Evolutionary conservation across 2,113 vertebrate genomes (phyloP).

Genomic region (Vombatus ursinus): DNA sequence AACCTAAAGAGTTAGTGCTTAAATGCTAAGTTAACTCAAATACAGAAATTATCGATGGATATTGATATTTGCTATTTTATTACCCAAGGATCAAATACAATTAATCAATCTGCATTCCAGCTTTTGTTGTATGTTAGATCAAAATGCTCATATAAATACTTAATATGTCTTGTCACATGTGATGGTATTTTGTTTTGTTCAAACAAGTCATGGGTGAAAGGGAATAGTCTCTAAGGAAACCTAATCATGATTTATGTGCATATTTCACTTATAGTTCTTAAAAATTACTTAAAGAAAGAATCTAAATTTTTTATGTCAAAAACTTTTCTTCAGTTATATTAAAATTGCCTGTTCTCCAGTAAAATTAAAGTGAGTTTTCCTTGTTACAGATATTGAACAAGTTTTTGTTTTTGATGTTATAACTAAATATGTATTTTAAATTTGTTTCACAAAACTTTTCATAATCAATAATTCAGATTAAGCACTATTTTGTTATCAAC

Average conservation of each 20-base stretch:
- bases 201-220: not conserved
- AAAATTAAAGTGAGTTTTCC: constrained; percentile 1
- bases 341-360: not conserved
- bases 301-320: not conserved
- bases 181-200: constrained; percentile 20
- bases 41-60: not conserved
- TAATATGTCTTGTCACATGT: not conserved
- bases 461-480: not conserved
- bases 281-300: constrained; percentile 1
- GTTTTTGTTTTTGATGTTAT: not conserved
- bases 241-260: not conserved
- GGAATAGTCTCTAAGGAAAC: not conserved
- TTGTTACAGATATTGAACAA: not conserved
- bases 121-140: constrained; percentile 19
- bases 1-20: not conserved
- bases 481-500: not conserved
- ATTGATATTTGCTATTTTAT: constrained; percentile 10
- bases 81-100: constrained; percentile 4
- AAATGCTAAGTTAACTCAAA: not conserved
- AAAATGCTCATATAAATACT: not conserved
- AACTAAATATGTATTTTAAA: not conserved
- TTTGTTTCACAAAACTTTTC: not conserved
- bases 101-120: not conserved
- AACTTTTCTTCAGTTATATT: not conserved
- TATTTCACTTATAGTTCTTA: not conserved